phyloP scores from a whole-genome alignment of 2,113 vertebrate genomes.

The Theristicus caerulescens region DNA sequence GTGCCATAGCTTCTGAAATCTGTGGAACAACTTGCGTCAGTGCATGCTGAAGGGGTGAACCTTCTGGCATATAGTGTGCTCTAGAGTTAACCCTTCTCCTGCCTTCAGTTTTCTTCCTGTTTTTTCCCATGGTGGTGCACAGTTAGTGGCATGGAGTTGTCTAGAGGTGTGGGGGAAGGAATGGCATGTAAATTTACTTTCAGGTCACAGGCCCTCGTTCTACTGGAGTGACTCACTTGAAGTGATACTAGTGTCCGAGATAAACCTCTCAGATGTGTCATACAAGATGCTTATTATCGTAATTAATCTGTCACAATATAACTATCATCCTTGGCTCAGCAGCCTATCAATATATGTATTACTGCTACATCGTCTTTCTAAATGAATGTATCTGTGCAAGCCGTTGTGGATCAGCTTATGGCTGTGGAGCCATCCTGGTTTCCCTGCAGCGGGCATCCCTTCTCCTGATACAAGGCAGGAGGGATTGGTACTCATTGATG shows the following conservation, averaged over 20 bases:
- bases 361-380: background rate
- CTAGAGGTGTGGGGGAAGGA: background rate
- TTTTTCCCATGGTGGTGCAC: background rate
- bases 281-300: background rate
- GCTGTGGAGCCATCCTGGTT: background rate
- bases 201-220: background rate
- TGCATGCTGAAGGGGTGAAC: background rate
- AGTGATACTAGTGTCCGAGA: background rate
- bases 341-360: background rate
- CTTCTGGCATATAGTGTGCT: background rate
- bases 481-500: background rate
- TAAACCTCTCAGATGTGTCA: background rate
- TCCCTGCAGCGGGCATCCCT: background rate
- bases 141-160: background rate
- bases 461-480: background rate
- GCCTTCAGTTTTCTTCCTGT: background rate
- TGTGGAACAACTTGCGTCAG: background rate
- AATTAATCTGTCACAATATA: background rate
- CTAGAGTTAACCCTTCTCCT: background rate
- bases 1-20: background rate
- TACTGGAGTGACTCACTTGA: slow-evolving; percentile 34
- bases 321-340: background rate
- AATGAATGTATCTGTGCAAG: background rate
- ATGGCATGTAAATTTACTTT: slow-evolving; percentile 4
- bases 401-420: background rate